Conservation (phyloP, 2,113 vertebrate species). For the Erpornis zantholeuca region DNA sequence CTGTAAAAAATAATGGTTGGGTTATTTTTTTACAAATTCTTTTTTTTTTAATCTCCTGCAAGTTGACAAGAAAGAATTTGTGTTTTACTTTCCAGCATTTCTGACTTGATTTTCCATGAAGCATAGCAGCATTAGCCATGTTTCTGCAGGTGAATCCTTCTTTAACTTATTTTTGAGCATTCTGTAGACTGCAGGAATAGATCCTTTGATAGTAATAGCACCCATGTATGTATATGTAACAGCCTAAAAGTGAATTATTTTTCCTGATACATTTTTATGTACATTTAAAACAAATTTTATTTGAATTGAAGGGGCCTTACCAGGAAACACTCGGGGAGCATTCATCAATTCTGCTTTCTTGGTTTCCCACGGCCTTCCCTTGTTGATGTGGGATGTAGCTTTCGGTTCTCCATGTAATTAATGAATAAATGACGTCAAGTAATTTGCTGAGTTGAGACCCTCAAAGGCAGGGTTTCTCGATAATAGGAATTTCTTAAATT, state of each 20-base stretch:
- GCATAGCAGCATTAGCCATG: not conserved
- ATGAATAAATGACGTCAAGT: not conserved
- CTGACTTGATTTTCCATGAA: not conserved
- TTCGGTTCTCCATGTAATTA: not conserved
- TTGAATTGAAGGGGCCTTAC: not conserved
- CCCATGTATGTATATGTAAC: too few relatives aligned
- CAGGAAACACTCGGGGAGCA: not conserved
- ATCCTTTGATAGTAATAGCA: not conserved
- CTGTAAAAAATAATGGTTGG: not conserved
- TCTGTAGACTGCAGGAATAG: not conserved
- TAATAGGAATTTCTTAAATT: not conserved
- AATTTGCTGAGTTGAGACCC: not conserved
- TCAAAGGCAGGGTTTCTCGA: not conserved
- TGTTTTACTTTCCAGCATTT: not conserved
- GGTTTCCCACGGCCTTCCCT: not conserved
- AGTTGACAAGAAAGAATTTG: not conserved
- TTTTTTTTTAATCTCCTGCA: not conserved
- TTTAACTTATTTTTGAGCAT: not conserved
- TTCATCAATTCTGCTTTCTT: not conserved
- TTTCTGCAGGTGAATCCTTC: not conserved
- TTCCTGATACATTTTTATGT: not conserved
- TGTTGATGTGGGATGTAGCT: not conserved
- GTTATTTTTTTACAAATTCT: rapidly evolving
- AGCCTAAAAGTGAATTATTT: not conserved
- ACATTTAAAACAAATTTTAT: not conserved